phyloP scores from a whole-genome alignment of 2,797 vertebrate species.

The Myotis pilosus region DNA sequence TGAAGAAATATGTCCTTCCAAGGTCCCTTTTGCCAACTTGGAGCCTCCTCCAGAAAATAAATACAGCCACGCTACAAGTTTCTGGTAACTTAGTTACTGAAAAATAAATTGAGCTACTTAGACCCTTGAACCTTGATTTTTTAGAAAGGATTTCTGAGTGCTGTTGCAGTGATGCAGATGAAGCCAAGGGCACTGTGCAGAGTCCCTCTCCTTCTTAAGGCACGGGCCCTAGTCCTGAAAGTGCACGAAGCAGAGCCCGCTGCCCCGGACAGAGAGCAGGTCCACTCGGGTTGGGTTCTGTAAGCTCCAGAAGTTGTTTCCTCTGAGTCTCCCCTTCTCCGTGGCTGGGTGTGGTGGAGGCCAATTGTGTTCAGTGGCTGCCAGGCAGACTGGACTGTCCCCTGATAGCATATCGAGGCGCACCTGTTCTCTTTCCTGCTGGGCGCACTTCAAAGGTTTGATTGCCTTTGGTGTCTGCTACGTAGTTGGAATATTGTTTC shows the following conservation, averaged over 20 bases:
- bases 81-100: constrained; percentile 87
- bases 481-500: background rate
- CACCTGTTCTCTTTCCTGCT: background rate
- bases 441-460: background rate
- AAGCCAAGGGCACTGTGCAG: constrained; percentile 71
- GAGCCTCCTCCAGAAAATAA: constrained; percentile 85
- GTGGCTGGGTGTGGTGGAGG: background rate
- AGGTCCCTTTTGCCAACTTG: constrained; percentile 84
- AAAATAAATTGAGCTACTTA: constrained; percentile 86
- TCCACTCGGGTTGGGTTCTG: background rate
- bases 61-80: constrained; percentile 82
- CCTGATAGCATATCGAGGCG: background rate
- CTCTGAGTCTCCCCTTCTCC: background rate
- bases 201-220: constrained; percentile 72
- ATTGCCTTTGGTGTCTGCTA: background rate
- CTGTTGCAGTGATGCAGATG: constrained; percentile 63
- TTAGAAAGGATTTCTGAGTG: constrained; percentile 71
- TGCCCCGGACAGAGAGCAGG: constrained; percentile 42
- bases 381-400: background rate
- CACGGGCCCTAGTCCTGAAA: constrained; percentile 9
- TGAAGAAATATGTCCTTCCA: constrained; percentile 86
- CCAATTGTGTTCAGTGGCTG: background rate
- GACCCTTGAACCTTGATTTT: constrained; percentile 80
- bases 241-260: constrained; percentile 50
- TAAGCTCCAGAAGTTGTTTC: background rate